These are phyloP conservation scores for Pissodes strobi DNA, from an alignment of 1,140 invertebrate genomes.

Conservation along the genomic window DNA sequence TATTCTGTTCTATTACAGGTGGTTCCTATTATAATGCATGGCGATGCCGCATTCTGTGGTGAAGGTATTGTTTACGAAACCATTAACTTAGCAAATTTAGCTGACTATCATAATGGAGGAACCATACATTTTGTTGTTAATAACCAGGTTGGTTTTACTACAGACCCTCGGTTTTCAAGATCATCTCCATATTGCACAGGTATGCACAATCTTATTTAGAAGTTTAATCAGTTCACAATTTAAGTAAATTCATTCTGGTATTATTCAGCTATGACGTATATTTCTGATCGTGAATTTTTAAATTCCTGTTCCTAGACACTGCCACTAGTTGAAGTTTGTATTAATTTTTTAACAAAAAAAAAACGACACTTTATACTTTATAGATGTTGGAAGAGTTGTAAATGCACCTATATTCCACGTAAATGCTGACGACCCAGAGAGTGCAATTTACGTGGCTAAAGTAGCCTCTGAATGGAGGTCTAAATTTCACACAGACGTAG, in stretches of 20 bases:
- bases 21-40: conserved; percentile 80
- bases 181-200: conserved; percentile 67
- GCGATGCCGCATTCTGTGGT: conserved; percentile 87
- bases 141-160: conserved; percentile 93
- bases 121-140: conserved; percentile 90
- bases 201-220: no score
- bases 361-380: no score
- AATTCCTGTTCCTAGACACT: no score
- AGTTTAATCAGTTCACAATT: background rate
- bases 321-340: no score
- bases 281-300: no score
- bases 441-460: conserved; percentile 81
- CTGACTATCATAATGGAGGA: conserved; percentile 85
- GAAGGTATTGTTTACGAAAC: conserved; percentile 89
- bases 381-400: conserved; percentile 66
- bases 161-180: conserved; percentile 78
- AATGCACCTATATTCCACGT: conserved; percentile 94
- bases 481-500: conserved; percentile 85
- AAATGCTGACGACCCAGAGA: conserved; percentile 91
- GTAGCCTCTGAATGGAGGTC: conserved; percentile 85
- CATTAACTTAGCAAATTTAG: conserved; percentile 82
- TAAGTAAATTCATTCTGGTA: no score
- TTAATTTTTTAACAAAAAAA: no score
- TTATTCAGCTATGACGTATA: no score
- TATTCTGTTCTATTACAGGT: conserved; percentile 54